Conservation (phyloP, 2,888 invertebrate species). For the Folsomia candida region DNA sequence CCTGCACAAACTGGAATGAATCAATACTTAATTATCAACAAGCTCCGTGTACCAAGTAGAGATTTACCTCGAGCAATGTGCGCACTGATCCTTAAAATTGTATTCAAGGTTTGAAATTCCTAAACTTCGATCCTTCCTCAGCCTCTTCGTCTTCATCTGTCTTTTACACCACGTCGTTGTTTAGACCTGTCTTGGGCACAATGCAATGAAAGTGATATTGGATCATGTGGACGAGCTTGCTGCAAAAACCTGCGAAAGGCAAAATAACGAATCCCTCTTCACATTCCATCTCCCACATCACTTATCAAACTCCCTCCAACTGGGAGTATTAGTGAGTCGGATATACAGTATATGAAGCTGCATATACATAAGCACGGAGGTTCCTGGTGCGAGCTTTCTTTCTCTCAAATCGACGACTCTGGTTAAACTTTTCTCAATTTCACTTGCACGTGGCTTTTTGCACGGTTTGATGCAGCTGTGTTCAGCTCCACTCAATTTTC, state of each 20-base stretch:
- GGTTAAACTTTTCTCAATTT: neutral
- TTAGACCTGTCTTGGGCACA: neutral
- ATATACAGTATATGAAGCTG: too few species aligned
- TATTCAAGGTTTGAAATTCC: too few species aligned
- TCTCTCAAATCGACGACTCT: neutral
- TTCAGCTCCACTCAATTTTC: slow-evolving; percentile 10
- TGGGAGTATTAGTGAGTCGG: too few species aligned
- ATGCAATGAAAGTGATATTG: neutral
- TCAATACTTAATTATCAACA: too few species aligned
- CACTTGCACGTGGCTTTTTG: neutral
- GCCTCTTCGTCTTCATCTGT: neutral
- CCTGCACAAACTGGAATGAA: too few species aligned
- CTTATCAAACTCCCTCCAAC: neutral
- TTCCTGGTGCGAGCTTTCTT: too few species aligned
- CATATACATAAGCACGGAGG: too few species aligned
- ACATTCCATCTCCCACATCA: neutral
- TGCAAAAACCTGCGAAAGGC: neutral
- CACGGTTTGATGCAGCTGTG: neutral
- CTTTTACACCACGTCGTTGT: neutral
- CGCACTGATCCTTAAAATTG: too few species aligned
- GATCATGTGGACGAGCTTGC: neutral
- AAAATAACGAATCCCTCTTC: neutral
- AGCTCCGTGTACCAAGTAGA: too few species aligned
- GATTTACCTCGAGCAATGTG: too few species aligned
- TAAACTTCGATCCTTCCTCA: too few species aligned